Conservation (phyloP, 1,140 invertebrate species). For the Drosophila pallidifrons region DNA sequence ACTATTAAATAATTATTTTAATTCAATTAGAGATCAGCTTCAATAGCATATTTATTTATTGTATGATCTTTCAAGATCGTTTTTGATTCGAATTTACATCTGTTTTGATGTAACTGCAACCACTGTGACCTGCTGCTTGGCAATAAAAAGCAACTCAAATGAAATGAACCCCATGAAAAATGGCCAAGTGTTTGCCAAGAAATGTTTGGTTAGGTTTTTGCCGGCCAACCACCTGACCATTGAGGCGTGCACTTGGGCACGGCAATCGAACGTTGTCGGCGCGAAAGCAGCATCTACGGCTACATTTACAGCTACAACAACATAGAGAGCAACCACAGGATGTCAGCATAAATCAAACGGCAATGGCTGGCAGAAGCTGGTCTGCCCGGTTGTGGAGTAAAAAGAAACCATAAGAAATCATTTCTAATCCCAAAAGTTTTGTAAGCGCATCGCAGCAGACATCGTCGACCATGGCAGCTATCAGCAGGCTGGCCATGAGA, state of each 20-base stretch:
- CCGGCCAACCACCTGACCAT: slow-evolving; percentile 76
- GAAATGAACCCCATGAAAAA: slow-evolving; percentile 82
- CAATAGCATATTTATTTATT: not conserved
- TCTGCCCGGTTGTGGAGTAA: slow-evolving; percentile 13
- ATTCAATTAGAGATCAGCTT: not conserved
- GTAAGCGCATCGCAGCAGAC: slow-evolving; percentile 45
- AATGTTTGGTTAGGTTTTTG: slow-evolving; percentile 77
- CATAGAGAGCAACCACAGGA: slow-evolving; percentile 56
- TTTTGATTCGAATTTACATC: not conserved
- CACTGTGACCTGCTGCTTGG: slow-evolving; percentile 33
- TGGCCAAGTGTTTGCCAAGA: slow-evolving; percentile 80
- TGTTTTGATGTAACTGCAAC: slow-evolving; percentile 35
- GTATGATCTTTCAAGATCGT: no score
- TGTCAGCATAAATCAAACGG: slow-evolving; percentile 84
- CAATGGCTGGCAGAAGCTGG: slow-evolving; percentile 48
- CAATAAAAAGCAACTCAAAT: slow-evolving; percentile 80
- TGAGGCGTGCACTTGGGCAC: slow-evolving; percentile 71
- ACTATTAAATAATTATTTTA: not conserved
- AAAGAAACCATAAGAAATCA: slow-evolving; percentile 74
- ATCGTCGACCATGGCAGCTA: slow-evolving; percentile 52
- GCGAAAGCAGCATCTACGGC: slow-evolving; percentile 30
- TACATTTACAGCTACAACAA: no score
- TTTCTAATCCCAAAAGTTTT: slow-evolving; percentile 81
- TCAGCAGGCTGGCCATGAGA: slow-evolving; percentile 62
- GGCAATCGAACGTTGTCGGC: slow-evolving; percentile 62